A percentile compares a stretch with the other conserved stretches of the same genome.
phyloP scores from a whole-genome alignment of 2,797 vertebrate genomes.

The Australoheros facetus region DNA sequence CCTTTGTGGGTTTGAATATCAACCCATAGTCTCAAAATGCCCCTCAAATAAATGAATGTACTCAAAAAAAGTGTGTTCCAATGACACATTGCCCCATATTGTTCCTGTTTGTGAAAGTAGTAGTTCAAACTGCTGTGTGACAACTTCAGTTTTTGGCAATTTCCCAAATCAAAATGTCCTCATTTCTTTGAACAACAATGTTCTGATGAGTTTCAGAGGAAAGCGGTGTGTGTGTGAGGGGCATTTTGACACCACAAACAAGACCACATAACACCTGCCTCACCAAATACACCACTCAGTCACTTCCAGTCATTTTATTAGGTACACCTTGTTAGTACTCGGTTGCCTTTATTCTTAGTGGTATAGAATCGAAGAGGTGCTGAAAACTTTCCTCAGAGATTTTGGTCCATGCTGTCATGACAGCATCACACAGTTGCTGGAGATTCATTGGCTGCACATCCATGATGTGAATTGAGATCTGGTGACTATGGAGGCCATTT shows the following conservation, averaged over 20 bases:
- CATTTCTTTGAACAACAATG: background rate
- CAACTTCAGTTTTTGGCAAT: background rate
- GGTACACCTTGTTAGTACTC: background rate
- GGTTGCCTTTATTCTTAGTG: too few relatives aligned
- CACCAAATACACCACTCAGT: too few relatives aligned
- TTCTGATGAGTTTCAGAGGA: background rate
- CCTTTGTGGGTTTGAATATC: background rate
- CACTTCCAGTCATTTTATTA: background rate
- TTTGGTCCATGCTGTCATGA: background rate
- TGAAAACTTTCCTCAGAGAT: accelerated
- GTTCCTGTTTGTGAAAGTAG: background rate
- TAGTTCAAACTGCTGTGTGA: background rate
- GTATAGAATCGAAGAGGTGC: too few relatives aligned
- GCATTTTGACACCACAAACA: background rate
- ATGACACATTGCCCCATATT: background rate
- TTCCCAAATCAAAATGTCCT: background rate
- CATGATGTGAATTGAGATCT: background rate
- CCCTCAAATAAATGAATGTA: background rate
- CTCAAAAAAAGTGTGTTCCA: background rate
- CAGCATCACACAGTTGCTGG: background rate
- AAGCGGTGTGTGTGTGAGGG: background rate
- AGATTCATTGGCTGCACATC: background rate
- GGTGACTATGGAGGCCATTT: background rate
- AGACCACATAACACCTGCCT: background rate
- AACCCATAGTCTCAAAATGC: background rate